A percentile compares a stretch with the other conserved stretches of the same genome.
Conservation (phyloP, 2,888 invertebrate genomes). For the Bhutanitis thaidina region DNA sequence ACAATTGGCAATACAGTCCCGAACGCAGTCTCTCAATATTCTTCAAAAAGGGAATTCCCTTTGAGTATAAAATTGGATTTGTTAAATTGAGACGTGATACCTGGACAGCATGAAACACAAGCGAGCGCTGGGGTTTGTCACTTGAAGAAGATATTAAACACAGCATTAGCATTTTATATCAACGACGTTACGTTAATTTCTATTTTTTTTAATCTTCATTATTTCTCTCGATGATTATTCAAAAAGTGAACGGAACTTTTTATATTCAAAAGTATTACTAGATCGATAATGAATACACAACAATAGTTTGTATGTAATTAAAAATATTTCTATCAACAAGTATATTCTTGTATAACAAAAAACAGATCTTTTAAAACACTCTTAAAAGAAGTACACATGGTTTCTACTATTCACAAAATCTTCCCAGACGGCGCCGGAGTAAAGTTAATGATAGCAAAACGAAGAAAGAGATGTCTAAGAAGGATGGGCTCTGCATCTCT, state of each 20-base stretch:
- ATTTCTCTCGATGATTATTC: too few relatives aligned
- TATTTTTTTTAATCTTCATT: too few relatives aligned
- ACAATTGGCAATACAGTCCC: slow-evolving; percentile 63
- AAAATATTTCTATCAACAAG: too few relatives aligned
- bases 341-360: neutral
- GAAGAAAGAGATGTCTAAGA: slow-evolving; percentile 50
- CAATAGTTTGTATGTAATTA: too few relatives aligned
- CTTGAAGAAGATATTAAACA: too few relatives aligned
- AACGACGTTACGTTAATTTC: too few relatives aligned
- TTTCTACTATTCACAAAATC: slow-evolving; percentile 1
- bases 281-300: too few relatives aligned
- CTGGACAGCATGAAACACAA: slow-evolving; percentile 16
- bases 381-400: slow-evolving; percentile 14
- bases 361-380: slow-evolving; percentile 1
- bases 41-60: slow-evolving; percentile 64
- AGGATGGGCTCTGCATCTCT: slow-evolving; percentile 60
- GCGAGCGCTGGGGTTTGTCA: too few relatives aligned
- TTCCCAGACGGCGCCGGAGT: slow-evolving; percentile 23
- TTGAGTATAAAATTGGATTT: slow-evolving; percentile 70
- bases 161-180: too few relatives aligned
- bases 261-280: too few relatives aligned
- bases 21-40: slow-evolving; percentile 47
- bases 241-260: too few relatives aligned
- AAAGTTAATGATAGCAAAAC: slow-evolving; percentile 42
- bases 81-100: slow-evolving; percentile 63